phyloP scores from a whole-genome alignment of 2,797 vertebrate species.

The Nyctalus aviator region DNA sequence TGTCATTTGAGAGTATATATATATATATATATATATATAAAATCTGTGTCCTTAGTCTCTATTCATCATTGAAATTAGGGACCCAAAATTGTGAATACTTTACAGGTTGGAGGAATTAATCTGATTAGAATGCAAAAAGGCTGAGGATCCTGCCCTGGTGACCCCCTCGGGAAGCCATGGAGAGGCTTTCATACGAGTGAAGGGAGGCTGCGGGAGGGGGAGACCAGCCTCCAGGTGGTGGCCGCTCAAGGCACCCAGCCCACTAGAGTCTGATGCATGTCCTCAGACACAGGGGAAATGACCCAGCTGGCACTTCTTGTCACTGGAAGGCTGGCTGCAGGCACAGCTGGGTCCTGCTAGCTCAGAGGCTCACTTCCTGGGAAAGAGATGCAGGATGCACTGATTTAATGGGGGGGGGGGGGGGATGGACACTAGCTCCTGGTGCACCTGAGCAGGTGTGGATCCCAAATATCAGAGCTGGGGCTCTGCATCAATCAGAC shows the following conservation, averaged over 20 bases:
- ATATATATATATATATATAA: no score
- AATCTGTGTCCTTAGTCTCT: neutral
- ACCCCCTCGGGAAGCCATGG: neutral
- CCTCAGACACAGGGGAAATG: neutral
- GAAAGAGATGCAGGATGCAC: neutral
- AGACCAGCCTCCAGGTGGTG: neutral
- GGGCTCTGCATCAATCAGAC: neutral
- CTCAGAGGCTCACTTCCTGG: neutral
- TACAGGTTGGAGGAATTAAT: neutral
- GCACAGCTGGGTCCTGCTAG: neutral
- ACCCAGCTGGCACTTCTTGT: neutral
- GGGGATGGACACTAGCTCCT: no score
- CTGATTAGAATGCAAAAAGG: neutral
- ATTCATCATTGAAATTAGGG: neutral
- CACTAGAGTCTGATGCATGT: neutral
- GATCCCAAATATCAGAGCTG: neutral
- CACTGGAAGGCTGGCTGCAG: neutral
- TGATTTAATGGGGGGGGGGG: no score
- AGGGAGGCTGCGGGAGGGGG: no score
- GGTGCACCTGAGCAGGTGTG: neutral
- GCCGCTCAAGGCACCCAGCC: neutral
- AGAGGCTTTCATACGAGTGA: neutral
- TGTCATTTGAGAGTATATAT: neutral
- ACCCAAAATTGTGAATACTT: neutral
- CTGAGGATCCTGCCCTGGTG: neutral